A percentile compares a stretch with the other conserved stretches of the same genome.
Conservation (phyloP, 1,140 invertebrate species). For the Portunus trituberculatus region DNA sequence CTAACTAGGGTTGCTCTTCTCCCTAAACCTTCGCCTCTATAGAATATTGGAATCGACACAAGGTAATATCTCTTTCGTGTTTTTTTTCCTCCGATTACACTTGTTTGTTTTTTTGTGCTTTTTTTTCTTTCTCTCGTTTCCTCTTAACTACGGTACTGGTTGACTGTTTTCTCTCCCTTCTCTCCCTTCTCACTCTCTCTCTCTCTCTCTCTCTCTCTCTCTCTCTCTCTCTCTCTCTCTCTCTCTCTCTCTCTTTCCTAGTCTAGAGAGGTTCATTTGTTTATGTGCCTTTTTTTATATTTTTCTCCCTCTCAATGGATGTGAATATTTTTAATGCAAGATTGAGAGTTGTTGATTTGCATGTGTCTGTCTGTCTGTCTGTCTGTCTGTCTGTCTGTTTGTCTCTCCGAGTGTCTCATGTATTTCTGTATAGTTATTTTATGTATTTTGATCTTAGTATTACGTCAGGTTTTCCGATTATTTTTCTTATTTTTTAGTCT, state of each 20-base stretch:
- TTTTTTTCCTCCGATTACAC: background rate
- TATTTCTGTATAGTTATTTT: background rate
- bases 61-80: background rate
- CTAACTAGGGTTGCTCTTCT: background rate
- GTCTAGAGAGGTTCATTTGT: background rate
- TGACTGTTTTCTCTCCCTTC: background rate
- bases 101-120: background rate
- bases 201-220: no score
- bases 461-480: background rate
- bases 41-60: background rate
- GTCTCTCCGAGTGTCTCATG: background rate
- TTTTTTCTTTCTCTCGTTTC: background rate
- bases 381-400: background rate
- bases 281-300: background rate
- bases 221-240: no score
- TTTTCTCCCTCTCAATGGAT: background rate
- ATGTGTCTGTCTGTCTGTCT: conserved; percentile 1
- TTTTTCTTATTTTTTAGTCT: background rate
- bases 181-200: background rate
- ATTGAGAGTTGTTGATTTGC: conserved; percentile 1
- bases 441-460: background rate
- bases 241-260: no score
- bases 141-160: background rate
- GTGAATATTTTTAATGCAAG: conserved; percentile 24
- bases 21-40: background rate